Percentiles rank a stretch among this genome's conserved stretches.
Evolutionary conservation across 1,140 invertebrate genomes (phyloP).

Genomic region (Scaptomyza pallida): DNA sequence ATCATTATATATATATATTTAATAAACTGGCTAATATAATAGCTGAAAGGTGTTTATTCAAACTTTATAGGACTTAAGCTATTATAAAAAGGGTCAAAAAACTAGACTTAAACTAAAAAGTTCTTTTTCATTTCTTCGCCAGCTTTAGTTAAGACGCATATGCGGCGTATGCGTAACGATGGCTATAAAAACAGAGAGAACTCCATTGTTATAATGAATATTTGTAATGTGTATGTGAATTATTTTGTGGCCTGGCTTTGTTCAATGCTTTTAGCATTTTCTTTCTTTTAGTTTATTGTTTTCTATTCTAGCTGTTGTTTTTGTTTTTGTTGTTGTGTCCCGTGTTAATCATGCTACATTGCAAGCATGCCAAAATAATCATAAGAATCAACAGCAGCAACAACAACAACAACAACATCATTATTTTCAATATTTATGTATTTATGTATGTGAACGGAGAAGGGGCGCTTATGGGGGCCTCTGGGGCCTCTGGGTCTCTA

Average conservation of each 20-base stretch:
- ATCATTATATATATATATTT: background rate
- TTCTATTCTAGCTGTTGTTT: conserved; percentile 13
- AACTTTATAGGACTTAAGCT: background rate
- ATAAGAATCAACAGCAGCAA: conserved; percentile 69
- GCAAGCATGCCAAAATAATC: conserved; percentile 73
- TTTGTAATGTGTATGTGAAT: conserved; percentile 70
- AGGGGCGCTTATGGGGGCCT: conserved; percentile 6
- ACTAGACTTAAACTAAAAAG: no score
- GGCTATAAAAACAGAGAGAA: conserved; percentile 23
- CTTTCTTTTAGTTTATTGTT: background rate
- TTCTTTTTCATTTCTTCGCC: conserved; percentile 9
- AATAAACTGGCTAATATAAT: background rate
- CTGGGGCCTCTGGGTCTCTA: conserved; percentile 30
- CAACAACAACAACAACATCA: conserved; percentile 66
- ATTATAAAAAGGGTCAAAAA: no score
- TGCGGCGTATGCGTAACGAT: conserved; percentile 54
- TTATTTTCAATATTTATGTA: conserved; percentile 78
- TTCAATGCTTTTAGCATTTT: conserved; percentile 70
- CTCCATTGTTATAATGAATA: conserved; percentile 77
- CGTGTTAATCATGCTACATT: conserved; percentile 80
- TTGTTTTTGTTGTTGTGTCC: conserved; percentile 10
- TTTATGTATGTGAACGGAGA: conserved; percentile 56
- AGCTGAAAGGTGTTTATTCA: background rate
- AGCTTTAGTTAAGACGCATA: conserved; percentile 3
- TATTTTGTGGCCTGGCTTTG: conserved; percentile 50